phyloP scores from a whole-genome alignment of 1,140 invertebrate species.

The Zaprionus inermis region DNA sequence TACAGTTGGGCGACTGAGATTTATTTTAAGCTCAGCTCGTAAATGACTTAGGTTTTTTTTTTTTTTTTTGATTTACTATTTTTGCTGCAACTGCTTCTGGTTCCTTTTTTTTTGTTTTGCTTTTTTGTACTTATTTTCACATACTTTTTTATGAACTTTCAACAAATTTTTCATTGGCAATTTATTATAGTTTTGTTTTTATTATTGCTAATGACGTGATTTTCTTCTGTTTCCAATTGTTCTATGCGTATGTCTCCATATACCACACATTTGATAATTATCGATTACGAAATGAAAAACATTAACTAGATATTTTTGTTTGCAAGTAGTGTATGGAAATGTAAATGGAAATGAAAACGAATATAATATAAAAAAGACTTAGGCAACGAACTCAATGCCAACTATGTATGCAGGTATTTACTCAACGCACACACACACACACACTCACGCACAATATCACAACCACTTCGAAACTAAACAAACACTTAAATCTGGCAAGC shows the following conservation, averaged over 20 bases:
- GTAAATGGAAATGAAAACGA: slow-evolving; percentile 8
- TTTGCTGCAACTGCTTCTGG: not conserved
- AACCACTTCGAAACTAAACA: not conserved
- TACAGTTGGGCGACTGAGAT: slow-evolving; percentile 40
- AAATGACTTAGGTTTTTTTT: not conserved
- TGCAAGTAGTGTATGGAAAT: slow-evolving; percentile 21
- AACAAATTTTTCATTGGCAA: no score
- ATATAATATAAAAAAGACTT: slow-evolving; percentile 21
- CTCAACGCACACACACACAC: not conserved
- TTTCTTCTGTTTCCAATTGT: slow-evolving; percentile 3
- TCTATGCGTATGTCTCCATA: slow-evolving; percentile 22
- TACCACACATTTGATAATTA: slow-evolving; percentile 31
- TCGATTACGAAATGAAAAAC: slow-evolving; percentile 21
- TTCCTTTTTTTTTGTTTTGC: no score
- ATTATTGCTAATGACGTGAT: slow-evolving; percentile 15
- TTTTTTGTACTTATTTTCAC: no score
- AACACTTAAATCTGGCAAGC: not conserved
- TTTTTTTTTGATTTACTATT: not conserved
- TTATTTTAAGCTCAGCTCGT: slow-evolving; percentile 36
- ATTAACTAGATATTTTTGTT: slow-evolving; percentile 22
- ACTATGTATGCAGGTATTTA: slow-evolving; percentile 9
- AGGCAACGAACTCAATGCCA: slow-evolving; percentile 48
- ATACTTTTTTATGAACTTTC: no score
- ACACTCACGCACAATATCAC: no score
- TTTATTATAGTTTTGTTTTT: slow-evolving; percentile 39